Conservation (phyloP, 1,140 invertebrate species). For the Trissolcus basalis region DNA sequence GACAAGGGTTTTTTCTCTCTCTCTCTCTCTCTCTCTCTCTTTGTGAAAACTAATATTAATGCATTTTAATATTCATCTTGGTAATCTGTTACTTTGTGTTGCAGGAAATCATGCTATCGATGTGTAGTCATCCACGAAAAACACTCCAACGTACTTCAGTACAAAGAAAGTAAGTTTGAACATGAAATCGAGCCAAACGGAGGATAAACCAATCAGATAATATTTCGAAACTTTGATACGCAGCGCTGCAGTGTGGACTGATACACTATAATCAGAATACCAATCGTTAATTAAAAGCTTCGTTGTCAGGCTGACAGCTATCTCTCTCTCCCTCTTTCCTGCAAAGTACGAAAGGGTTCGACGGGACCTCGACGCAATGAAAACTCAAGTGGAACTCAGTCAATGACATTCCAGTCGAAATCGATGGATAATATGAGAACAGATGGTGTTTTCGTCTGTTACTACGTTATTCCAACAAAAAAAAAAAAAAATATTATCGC, state of each 20-base stretch:
- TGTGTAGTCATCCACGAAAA: constrained; percentile 95
- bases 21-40: too few species aligned
- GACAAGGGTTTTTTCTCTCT: too few species aligned
- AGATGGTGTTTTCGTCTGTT: constrained; percentile 17
- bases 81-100: constrained; percentile 72
- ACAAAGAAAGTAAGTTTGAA: constrained; percentile 94
- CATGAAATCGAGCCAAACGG: too few species aligned
- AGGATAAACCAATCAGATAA: constrained; percentile 32
- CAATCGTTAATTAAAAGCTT: constrained; percentile 72
- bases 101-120: constrained; percentile 82
- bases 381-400: constrained; percentile 46
- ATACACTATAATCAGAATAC: constrained; percentile 68
- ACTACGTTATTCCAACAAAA: too few species aligned
- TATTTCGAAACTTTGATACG: constrained; percentile 40
- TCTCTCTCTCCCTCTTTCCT: constrained; percentile 20
- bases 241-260: constrained; percentile 37
- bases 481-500: too few species aligned
- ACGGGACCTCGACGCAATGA: constrained; percentile 29
- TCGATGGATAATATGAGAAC: constrained; percentile 36
- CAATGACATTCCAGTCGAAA: constrained; percentile 54
- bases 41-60: too few species aligned
- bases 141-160: constrained; percentile 93
- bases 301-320: constrained; percentile 27
- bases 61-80: too few species aligned
- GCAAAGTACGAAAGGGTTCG: constrained; percentile 33